These are phyloP conservation scores for Semaprochilodus insignis DNA, from an alignment of 2,797 vertebrate genomes.

Conservation along the genomic window DNA sequence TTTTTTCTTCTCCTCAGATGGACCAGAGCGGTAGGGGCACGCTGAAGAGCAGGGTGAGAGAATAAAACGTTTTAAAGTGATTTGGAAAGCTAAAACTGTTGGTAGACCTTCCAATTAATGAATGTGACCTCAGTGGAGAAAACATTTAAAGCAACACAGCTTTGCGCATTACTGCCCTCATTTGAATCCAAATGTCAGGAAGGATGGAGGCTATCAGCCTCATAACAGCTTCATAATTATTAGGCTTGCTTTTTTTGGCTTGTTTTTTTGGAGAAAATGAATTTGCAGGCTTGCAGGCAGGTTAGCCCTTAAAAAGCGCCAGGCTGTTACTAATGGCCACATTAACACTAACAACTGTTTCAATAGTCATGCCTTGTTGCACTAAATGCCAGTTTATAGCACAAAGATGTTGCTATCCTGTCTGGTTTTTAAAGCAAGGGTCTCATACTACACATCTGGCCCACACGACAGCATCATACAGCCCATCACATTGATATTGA, in stretches of 20 bases:
- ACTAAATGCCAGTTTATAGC: conserved; percentile 11
- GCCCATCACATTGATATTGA: too few relatives aligned
- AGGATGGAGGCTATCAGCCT: conserved; percentile 60
- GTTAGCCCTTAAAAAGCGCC: conserved; percentile 40
- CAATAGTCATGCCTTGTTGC: neutral
- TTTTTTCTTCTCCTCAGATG: conserved; percentile 16
- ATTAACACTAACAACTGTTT: conserved; percentile 17
- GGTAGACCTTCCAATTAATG: conserved; percentile 51
- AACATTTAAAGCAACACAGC: conserved; percentile 38
- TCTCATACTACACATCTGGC: neutral
- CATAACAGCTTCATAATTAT: conserved; percentile 49
- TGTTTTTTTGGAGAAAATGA: conserved; percentile 60
- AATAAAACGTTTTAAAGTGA: conserved; percentile 30
- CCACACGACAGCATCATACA: too few relatives aligned
- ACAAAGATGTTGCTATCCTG: neutral
- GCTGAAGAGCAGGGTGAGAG: conserved; percentile 24
- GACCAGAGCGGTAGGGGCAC: neutral
- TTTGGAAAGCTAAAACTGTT: conserved; percentile 45
- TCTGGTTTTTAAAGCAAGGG: neutral
- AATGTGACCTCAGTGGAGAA: conserved; percentile 50
- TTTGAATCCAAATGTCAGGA: conserved; percentile 70
- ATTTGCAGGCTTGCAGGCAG: conserved; percentile 53
- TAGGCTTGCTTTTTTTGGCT: conserved; percentile 9
- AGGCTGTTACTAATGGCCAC: conserved; percentile 23
- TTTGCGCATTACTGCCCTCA: conserved; percentile 64